These are phyloP conservation scores for Euplexia lucipara DNA, from an alignment of 2,888 invertebrate species.

Conservation along the genomic window DNA sequence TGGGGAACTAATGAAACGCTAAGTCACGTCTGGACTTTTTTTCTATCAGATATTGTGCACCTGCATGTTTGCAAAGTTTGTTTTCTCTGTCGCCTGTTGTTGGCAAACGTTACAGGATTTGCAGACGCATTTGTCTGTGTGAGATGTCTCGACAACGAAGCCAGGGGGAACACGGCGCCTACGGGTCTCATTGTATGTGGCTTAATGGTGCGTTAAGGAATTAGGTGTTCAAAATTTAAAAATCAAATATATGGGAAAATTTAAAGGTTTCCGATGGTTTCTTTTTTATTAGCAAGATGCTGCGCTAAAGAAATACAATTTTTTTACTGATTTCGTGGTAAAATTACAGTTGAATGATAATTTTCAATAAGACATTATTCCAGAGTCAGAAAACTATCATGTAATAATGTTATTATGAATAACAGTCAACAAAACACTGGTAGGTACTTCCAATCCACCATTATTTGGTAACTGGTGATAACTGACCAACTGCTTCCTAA, in stretches of 20 bases:
- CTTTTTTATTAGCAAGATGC: constrained; percentile 19
- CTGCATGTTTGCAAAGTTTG: constrained; percentile 31
- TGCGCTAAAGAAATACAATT: too few species aligned
- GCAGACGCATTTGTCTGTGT: constrained; percentile 58
- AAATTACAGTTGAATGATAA: neutral
- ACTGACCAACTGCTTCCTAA: neutral
- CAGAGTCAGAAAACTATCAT: too few species aligned
- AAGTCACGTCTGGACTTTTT: constrained; percentile 7
- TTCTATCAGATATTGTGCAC: constrained; percentile 23
- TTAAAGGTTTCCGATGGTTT: constrained; percentile 30
- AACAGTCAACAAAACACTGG: too few species aligned
- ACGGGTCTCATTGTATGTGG: constrained; percentile 61
- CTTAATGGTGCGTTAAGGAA: constrained; percentile 60
- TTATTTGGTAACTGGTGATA: neutral
- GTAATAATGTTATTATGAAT: neutral
- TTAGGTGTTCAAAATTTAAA: constrained; percentile 41
- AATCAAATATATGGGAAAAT: constrained; percentile 40
- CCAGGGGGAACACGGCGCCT: constrained; percentile 65
- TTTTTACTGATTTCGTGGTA: neutral
- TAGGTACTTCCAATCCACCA: neutral
- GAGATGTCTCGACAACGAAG: constrained; percentile 54
- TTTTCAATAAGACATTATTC: neutral
- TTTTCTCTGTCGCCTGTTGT: constrained; percentile 35
- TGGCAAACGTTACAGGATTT: constrained; percentile 54
- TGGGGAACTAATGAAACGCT: neutral